Base-by-base conservation (phyloP, 2,888 invertebrate genomes). In the Nasonovia ribisnigri region DNA sequence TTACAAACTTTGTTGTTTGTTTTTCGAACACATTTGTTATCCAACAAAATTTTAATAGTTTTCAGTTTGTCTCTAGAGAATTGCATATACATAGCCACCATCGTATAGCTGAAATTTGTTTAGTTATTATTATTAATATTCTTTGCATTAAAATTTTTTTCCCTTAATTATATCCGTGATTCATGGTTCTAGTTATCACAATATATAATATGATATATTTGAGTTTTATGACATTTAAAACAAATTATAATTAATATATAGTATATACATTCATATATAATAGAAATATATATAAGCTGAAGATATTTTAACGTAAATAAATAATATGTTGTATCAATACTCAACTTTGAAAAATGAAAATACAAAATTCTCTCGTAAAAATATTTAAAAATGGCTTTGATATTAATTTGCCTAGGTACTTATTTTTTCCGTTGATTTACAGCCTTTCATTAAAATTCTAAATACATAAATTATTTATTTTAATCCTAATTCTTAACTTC, bases 1-100 rank as follows among this genome's bases (percentile, higher is more conserved):
- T 91, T 57, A 54, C 84, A 24, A 91, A 91, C 84, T 91, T 46
- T 86, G 91, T 57, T 57, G 91, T 84, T 90, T 90, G 36, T 84
- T 90, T 90, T 77, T 84, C 77, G 51, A 84, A 90, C 90, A 90
- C 42, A 90, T 90, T 90, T 77, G 90, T 77, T 42, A 77, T 48
- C 77, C 77, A 67, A 77, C 77, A 48, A 90, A 77, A 48, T 48
- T 77, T 77, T 90, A 90, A 90, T 90, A 36, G 90, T 90, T 48
- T 90, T n/a, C 26, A 36, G 67, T 90, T 77, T 46, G 36, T 51
- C 48, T 51, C 36, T 43, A 60, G 46, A 43, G 60, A 24, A 46
- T 60, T 16, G 43, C 36, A 42, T 36, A 20, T 36, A 77, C 36
- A 42, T 24, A 67, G 20, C 36, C 3, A 77, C 36, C 77, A 42